phyloP scores from a whole-genome alignment of 2,888 invertebrate species.

The Caenorhabditis auriculariae region DNA sequence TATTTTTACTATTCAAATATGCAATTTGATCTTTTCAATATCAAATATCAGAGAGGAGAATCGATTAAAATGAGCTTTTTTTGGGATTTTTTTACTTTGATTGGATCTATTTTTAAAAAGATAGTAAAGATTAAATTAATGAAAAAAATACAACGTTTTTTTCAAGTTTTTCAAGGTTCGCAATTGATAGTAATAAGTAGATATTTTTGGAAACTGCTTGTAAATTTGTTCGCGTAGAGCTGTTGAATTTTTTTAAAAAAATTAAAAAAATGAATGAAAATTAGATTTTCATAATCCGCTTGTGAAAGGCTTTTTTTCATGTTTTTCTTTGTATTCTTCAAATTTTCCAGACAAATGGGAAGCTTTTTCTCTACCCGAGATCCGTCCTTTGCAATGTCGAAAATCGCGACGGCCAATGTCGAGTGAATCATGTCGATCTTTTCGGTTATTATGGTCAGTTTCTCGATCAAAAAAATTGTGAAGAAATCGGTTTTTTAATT shows the following conservation, averaged over 20 bases:
- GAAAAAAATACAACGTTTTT: too few relatives aligned
- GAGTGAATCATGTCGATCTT: constrained; percentile 32
- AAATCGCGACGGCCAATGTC: constrained; percentile 31
- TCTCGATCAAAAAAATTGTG: background rate
- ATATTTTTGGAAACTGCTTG: too few relatives aligned
- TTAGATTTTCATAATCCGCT: background rate
- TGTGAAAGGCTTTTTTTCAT: background rate
- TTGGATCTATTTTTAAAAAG: background rate
- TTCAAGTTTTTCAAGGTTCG: too few relatives aligned
- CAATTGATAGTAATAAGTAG: too few relatives aligned
- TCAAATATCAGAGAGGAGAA: too few relatives aligned
- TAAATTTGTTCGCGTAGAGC: too few relatives aligned
- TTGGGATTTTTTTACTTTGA: background rate
- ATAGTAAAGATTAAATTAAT: background rate
- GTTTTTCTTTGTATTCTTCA: background rate
- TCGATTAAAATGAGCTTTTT: too few relatives aligned
- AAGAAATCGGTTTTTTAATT: background rate
- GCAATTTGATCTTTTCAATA: too few relatives aligned
- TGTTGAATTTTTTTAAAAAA: background rate
- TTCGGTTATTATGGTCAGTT: constrained; percentile 43
- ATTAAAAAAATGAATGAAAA: background rate
- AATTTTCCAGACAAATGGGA: constrained; percentile 31
- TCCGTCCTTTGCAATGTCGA: constrained; percentile 22
- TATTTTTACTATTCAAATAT: too few relatives aligned
- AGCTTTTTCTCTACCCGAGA: constrained; percentile 34